phyloP scores from a whole-genome alignment of 2,113 vertebrate genomes.

The Pipa parva region DNA sequence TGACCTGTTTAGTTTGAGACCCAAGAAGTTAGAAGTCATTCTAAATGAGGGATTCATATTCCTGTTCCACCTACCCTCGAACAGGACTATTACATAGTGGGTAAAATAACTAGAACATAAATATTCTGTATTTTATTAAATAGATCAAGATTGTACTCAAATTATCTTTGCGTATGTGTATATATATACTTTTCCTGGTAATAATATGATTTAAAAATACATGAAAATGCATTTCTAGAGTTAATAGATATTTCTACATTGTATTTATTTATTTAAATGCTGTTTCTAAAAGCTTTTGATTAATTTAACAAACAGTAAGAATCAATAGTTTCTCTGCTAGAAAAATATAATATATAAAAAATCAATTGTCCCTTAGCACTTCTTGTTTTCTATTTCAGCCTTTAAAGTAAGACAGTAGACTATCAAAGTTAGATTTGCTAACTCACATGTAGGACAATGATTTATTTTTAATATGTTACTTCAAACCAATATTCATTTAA shows the following conservation, averaged over 20 bases:
- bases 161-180: too few species aligned
- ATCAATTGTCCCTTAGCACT: slow-evolving; percentile 1
- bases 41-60: too few species aligned
- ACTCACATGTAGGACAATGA: neutral
- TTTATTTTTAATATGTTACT: neutral
- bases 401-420: neutral
- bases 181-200: too few species aligned
- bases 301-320: neutral
- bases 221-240: neutral
- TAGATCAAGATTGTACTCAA: too few species aligned
- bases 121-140: too few species aligned
- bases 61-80: too few species aligned
- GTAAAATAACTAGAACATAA: too few species aligned
- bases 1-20: too few species aligned
- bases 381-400: neutral
- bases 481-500: neutral
- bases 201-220: too few species aligned
- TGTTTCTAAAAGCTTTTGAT: neutral
- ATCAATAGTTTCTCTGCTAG: neutral
- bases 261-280: neutral
- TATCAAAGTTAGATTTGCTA: neutral
- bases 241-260: neutral
- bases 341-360: slow-evolving; percentile 1
- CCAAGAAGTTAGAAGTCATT: too few species aligned
- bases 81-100: too few species aligned